Percentiles rank a stretch among this genome's conserved stretches.
Evolutionary conservation across 35 echinoderm and acorn worm species (phyloP).

Genomic region (Ptychodera flava): DNA sequence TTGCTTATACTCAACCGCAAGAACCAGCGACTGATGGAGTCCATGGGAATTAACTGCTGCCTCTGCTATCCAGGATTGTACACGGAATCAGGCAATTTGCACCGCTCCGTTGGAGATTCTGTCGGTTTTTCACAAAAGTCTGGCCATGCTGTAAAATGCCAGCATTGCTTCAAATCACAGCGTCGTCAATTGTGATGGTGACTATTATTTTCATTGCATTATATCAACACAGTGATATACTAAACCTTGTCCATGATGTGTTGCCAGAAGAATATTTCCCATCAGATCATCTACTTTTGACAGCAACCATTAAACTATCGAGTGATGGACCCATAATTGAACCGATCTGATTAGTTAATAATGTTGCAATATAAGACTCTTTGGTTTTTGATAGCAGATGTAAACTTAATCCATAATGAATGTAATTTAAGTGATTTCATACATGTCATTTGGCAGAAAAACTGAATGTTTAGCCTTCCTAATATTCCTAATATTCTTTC

Average conservation of each 20-base stretch:
- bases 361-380: too few relatives aligned
- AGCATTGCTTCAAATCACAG: conserved; percentile 20
- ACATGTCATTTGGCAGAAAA: too few relatives aligned
- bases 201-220: conserved; percentile 17
- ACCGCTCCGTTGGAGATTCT: background rate
- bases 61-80: conserved; percentile 1
- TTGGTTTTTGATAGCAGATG: too few relatives aligned
- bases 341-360: too few relatives aligned
- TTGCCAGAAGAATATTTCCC: conserved; percentile 63
- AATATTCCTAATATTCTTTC: too few relatives aligned
- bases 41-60: background rate
- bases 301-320: background rate
- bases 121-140: background rate
- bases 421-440: too few relatives aligned
- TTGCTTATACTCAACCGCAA: conserved; percentile 10
- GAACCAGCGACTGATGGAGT: background rate
- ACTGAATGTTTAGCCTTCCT: too few relatives aligned
- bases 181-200: conserved; percentile 7
- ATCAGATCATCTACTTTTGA: conserved; percentile 65
- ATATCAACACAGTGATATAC: conserved; percentile 27
- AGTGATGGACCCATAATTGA: background rate
- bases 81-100: background rate
- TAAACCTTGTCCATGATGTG: conserved; percentile 20
- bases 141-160: conserved; percentile 15
- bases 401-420: too few relatives aligned